Percentiles rank a stretch among this genome's conserved stretches.
phyloP scores from a whole-genome alignment of 2,888 invertebrate species.

The Lampropteryx suffumata region DNA sequence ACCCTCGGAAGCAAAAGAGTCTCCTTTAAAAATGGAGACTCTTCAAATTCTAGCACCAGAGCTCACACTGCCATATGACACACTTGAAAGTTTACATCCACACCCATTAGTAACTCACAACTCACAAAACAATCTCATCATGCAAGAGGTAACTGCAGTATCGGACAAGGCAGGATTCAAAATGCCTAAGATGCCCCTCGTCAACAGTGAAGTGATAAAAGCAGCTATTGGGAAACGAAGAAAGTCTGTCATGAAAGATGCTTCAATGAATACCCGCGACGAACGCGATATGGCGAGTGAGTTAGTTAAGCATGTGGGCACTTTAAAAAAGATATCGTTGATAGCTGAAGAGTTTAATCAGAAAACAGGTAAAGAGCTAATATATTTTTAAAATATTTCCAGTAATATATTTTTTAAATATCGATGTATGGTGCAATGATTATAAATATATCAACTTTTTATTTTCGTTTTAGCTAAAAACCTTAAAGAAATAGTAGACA shows the following conservation, averaged over 20 bases:
- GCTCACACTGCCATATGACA: conserved; percentile 56
- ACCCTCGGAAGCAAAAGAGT: conserved; percentile 50
- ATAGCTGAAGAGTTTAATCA: conserved; percentile 79
- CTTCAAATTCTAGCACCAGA: conserved; percentile 63
- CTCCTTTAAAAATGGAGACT: conserved; percentile 59
- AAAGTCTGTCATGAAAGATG: conserved; percentile 49
- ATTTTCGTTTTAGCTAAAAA: conserved; percentile 59
- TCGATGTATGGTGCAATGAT: too few relatives aligned
- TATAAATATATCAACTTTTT: too few relatives aligned
- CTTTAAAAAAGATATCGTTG: conserved; percentile 68
- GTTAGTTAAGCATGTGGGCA: conserved; percentile 64
- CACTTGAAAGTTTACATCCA: conserved; percentile 40
- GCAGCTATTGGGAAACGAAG: conserved; percentile 44
- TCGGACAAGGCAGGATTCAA: conserved; percentile 42
- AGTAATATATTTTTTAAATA: too few relatives aligned
- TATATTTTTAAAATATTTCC: too few relatives aligned
- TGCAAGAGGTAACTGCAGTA: conserved; percentile 32
- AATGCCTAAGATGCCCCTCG: conserved; percentile 72
- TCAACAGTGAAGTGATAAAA: conserved; percentile 64
- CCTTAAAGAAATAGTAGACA: conserved; percentile 74
- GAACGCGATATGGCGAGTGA: conserved; percentile 69
- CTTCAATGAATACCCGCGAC: conserved; percentile 57
- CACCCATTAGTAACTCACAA: conserved; percentile 10
- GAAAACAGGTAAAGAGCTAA: conserved; percentile 65
- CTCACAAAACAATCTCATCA: conserved; percentile 10